Base-by-base conservation (phyloP, 1,140 invertebrate species). In the Zaprionus nigranus region DNA sequence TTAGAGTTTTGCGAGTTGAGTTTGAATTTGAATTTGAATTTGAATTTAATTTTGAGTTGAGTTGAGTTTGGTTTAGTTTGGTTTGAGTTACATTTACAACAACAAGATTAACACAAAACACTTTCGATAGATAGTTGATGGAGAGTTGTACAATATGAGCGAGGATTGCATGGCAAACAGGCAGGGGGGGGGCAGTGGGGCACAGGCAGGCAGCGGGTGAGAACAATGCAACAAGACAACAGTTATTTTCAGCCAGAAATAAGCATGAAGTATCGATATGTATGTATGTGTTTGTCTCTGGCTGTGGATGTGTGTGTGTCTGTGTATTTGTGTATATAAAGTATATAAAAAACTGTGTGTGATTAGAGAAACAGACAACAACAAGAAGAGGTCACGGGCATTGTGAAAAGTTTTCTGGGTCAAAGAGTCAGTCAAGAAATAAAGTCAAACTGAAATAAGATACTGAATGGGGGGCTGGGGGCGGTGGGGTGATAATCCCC, bases 221-320 rank as follows among this genome's bases (percentile, higher is more conserved):
- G 51, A 70, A 43, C 43, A 20, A 71, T 71, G 73, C 73, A 71
- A 63, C 24, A 63, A 75, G 67, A 71, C 73, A 71, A 75, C 72
- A 75, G 22, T 75, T 61, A 58, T 24, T 57, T 63, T 64, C 40
- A 58, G 40, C 51, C 56, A 63, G 51, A 51, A 75, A 70, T 60
- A 71, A 71, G 73, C 73, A 64, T 71, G 73, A 75, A 30, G 54
- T 64, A 60, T 63, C 46, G 53, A 53, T 49, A 17, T 66, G 17
- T 62, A 4, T 26, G 22, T 38, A 5, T 49, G 28, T 46, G 26
- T n/a, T n/a, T n/a, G 6, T 3, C 3, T 5, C 22, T 24, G 22
- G 5, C 24, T 26, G 24, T 26, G 4, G 5, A 0, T 63, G 36
- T 36, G 36, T 59, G 53, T 13, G 5, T 58, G 4, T 24, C 26